Base-by-base conservation (phyloP, 2,797 vertebrate species). In the Aphelocoma californica region DNA sequence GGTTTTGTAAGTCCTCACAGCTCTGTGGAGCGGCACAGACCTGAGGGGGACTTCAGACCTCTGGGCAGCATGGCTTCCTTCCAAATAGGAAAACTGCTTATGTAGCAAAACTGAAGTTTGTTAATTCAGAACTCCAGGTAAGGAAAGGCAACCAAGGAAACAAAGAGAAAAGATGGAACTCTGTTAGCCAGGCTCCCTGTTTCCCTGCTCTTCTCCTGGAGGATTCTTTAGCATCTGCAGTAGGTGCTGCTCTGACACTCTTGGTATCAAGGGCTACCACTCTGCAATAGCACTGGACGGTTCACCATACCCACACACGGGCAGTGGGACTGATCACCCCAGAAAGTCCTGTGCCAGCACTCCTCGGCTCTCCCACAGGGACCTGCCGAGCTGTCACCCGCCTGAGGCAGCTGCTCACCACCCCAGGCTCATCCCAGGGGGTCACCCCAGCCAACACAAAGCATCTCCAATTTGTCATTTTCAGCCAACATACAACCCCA, bases 241-340 rank as follows among this genome's bases (percentile, higher is more conserved):
- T 70, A 75, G 36, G 58, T 83, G 50, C 21, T 70, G 32, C 40
- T n/a, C 48, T 24, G 57, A 25, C 47, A 57, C 10, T 19, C 54
- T 28, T 0, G 4, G 29, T 28, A 42, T 32, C 5, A 36, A 45
- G 38, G 25, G 11, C n/a, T 14, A 3, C 20, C 3, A 2, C 11
- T 71, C 29, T 67, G 14, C 5, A 1, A 2, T 8, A 23, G 31
- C 54, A 12, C 53, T 21, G 34, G 23, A 12, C 1, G 0, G 29
- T 32, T 45, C 66, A 44, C 28, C 0, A 0, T 12, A 62, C 19
- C 44, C 6, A 2, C 34, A 28, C 2, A 2, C 18, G 42, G 32
- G 28, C 14, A 73, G 48, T 0, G 0, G 29, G 25, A 36, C 21
- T 3, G 4, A 14, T 29, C 20, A 21, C 12, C 16, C 38, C 12